Base-by-base conservation (phyloP, 2,113 vertebrate species). In the Pholis gunnellus region DNA sequence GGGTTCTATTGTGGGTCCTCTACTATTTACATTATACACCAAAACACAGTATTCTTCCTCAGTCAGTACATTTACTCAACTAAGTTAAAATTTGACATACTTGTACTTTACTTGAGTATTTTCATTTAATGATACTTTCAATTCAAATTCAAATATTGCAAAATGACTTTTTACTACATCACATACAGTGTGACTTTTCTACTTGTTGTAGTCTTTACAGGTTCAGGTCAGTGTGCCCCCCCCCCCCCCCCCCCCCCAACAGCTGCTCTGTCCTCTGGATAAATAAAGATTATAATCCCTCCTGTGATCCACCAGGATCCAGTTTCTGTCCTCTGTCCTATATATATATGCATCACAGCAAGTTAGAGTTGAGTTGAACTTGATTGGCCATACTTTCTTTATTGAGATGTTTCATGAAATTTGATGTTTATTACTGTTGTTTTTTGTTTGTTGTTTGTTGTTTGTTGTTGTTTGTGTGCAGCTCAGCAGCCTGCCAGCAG, bases 401-500 rank as follows among this genome's bases (percentile, higher is more conserved):
- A 54, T 54, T 54, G 52, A 25, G 52, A 25, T 25, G 9, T 25
- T 54, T 10, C 1, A 54, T 54, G 52, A 54, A 9, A 9, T 54
- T 15, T 48, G 46, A 18, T 48, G 14, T 17, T 17, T 22, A 52
- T 52, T 20, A 44, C 42, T 14, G 42, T 44, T n/a, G n/a, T n/a
- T n/a, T n/a, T n/a, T 44, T 44, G 42, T 44, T 22, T 52, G 40
- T 42, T 36, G 36, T 42, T 42, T 4, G 2, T 11, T 52, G 48
- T 52, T 57, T 14, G 48, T 57, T 57, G 66, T 66, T 66, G n/a
- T 34, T 2, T 44, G 40, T 70, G 17, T 77, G 27, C 77, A 94
- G 82, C 94, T 98, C 48, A 94, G 91, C 88, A 93, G 87, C 17
- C 93, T 99, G 36, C 98, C 98, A 0, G 85, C 94, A 34, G 97